Evolutionary conservation across 2,888 invertebrate genomes (phyloP).

Genomic region (Euphydryas editha): DNA sequence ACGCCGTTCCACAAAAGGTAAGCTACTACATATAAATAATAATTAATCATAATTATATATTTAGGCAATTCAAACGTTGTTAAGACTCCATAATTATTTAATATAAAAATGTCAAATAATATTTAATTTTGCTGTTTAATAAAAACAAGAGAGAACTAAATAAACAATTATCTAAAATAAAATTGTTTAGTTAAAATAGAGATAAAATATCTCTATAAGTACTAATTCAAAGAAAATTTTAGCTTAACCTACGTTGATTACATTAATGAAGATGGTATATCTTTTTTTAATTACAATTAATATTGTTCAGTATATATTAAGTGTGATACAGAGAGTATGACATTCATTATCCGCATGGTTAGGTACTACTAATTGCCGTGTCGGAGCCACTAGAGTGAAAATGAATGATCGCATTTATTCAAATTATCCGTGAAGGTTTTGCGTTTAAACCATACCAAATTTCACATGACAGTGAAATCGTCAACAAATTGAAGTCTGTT

Average conservation of each 20-base stretch:
- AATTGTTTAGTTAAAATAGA: too few species aligned
- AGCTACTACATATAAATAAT: background rate
- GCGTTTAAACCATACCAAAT: background rate
- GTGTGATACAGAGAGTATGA: slow-evolving; percentile 7
- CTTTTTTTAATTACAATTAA: background rate
- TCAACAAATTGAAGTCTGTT: background rate
- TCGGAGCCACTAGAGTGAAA: slow-evolving; percentile 26
- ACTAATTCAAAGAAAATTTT: too few species aligned
- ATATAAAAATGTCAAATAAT: too few species aligned
- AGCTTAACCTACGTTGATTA: too few species aligned
- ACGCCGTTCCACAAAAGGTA: slow-evolving; percentile 47
- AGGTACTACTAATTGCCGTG: slow-evolving; percentile 35
- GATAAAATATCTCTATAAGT: too few species aligned
- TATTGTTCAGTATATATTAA: background rate
- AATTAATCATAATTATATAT: background rate
- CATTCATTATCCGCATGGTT: slow-evolving; percentile 27
- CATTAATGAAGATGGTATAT: background rate
- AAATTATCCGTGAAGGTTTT: slow-evolving; percentile 29
- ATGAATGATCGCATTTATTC: slow-evolving; percentile 11
- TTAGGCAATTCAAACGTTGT: background rate
- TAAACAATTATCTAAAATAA: too few species aligned
- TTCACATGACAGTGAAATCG: background rate
- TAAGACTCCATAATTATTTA: too few species aligned
- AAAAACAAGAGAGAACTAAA: background rate
- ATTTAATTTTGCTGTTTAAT: background rate